These are phyloP conservation scores for Invenusta paracnida DNA, from an alignment of 2,888 invertebrate species.

Conservation along the genomic window DNA sequence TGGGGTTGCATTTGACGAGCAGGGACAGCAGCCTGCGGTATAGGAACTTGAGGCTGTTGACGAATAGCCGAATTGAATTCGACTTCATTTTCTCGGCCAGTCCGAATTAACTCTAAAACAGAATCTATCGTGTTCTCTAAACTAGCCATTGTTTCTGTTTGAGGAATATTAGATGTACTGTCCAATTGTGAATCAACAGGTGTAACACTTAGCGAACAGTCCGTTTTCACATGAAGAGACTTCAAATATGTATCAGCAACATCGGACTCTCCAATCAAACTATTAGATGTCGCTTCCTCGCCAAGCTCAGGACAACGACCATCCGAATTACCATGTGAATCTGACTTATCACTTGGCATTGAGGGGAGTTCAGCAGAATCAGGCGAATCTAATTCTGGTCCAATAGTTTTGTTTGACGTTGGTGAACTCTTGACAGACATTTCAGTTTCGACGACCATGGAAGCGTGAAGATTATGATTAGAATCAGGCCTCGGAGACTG, in stretches of 20 bases:
- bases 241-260: background rate
- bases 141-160: constrained; percentile 12
- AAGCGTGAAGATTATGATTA: background rate
- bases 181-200: background rate
- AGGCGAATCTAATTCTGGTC: constrained; percentile 1
- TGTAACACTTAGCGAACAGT: background rate
- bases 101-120: background rate
- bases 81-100: background rate
- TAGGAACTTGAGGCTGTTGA: background rate
- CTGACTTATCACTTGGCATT: constrained; percentile 17
- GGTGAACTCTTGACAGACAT: constrained; percentile 3
- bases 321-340: constrained; percentile 8
- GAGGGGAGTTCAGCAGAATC: background rate
- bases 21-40: background rate
- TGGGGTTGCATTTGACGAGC: background rate
- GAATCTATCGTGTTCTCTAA: background rate
- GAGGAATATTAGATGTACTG: background rate
- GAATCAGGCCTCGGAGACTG: background rate
- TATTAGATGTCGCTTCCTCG: background rate
- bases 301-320: background rate
- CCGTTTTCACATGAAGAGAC: background rate
- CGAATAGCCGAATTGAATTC: background rate
- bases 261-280: constrained; percentile 1
- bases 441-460: background rate
- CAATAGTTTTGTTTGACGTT: constrained; percentile 2